phyloP scores from a whole-genome alignment of 2,113 vertebrate species.

The Bos javanicus region DNA sequence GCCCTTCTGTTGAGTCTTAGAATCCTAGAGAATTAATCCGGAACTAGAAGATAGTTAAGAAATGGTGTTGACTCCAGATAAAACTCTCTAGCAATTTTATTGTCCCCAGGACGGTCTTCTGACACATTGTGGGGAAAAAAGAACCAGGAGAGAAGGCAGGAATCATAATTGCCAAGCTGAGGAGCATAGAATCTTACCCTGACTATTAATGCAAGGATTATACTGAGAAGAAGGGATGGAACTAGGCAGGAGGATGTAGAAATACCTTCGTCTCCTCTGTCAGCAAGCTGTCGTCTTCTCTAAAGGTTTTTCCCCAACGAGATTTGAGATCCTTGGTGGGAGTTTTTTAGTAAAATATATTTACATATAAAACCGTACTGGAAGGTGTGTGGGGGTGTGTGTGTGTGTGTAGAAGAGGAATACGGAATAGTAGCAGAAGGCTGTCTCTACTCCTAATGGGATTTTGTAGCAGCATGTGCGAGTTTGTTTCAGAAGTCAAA shows the following conservation, averaged over 20 bases:
- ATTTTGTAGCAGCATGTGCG: conserved; percentile 88
- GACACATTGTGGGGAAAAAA: not conserved
- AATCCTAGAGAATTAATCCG: not conserved
- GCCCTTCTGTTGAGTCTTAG: not conserved
- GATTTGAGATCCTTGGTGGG: conserved; percentile 42
- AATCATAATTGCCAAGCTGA: conserved; percentile 8
- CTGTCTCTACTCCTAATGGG: conserved; percentile 85
- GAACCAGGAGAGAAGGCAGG: conserved; percentile 51
- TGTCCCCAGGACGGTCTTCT: not conserved
- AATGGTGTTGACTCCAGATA: not conserved
- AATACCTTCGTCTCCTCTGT: conserved; percentile 55
- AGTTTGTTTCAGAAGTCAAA: conserved; percentile 92
- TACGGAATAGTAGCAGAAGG: conserved; percentile 83
- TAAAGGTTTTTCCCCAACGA: conserved; percentile 7
- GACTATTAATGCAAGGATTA: conserved; percentile 23
- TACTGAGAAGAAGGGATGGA: conserved; percentile 28
- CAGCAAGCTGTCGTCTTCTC: not conserved
- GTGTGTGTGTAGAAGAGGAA: conserved; percentile 69
- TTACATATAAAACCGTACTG: conserved; percentile 73
- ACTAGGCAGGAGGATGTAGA: conserved; percentile 45
- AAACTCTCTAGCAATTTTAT: not conserved
- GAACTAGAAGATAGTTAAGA: conserved; percentile 8
- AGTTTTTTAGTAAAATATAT: conserved; percentile 67
- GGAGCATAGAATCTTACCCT: conserved; percentile 14
- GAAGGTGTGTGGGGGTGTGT: conserved; percentile 44